phyloP scores from a whole-genome alignment of 2,888 invertebrate genomes.

The Apodemia zela region DNA sequence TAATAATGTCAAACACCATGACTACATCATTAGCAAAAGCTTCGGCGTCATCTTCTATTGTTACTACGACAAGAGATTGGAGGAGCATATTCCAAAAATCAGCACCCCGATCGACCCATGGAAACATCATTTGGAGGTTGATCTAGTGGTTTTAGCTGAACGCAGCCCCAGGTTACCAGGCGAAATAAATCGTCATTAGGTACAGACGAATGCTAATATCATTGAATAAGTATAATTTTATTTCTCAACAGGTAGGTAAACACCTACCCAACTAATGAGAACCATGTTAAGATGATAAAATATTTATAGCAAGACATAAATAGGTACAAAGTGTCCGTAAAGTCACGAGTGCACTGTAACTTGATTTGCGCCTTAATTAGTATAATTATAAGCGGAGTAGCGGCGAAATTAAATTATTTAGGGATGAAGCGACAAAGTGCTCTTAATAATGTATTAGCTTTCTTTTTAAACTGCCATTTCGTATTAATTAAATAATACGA shows the following conservation, averaged over 20 bases:
- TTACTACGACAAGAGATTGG: too few species aligned
- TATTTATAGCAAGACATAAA: background rate
- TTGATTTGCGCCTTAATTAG: constrained; percentile 6
- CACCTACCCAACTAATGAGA: background rate
- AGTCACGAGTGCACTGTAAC: constrained; percentile 11
- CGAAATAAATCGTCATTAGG: too few species aligned
- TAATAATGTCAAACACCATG: too few species aligned
- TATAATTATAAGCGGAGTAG: constrained; percentile 16
- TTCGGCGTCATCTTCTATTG: too few species aligned
- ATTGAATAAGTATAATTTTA: too few species aligned
- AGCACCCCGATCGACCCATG: too few species aligned
- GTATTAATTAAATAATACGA: constrained; percentile 2
- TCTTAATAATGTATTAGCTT: constrained; percentile 17
- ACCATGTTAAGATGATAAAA: background rate
- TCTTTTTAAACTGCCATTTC: constrained; percentile 11
- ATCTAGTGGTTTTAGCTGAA: too few species aligned
- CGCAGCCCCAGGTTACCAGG: too few species aligned
- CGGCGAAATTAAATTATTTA: constrained; percentile 6
- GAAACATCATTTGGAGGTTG: too few species aligned
- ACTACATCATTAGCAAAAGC: too few species aligned
- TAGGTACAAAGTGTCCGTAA: background rate
- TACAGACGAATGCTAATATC: too few species aligned
- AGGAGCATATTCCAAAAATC: too few species aligned
- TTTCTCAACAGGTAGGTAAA: background rate
- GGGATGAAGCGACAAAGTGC: constrained; percentile 14